Percentiles rank a stretch among this genome's conserved stretches.
These are phyloP conservation scores for Haliclona indistincta DNA, from an alignment of 37 sponge, comb jelly and placozoan species.

Conservation along the genomic window DNA sequence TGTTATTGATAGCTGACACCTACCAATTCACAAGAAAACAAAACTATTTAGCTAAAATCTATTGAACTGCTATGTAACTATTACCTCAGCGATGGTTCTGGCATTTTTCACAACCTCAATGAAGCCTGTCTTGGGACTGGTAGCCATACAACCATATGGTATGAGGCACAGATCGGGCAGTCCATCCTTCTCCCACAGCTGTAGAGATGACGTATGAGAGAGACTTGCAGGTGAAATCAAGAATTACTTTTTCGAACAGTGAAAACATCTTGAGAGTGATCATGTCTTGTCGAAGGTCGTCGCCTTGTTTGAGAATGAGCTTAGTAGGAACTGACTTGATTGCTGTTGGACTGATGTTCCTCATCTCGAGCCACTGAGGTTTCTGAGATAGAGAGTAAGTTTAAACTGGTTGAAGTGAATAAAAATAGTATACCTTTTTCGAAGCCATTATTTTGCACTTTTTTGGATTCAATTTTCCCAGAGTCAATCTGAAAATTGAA, in stretches of 20 bases:
- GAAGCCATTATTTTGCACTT: conserved; percentile 33
- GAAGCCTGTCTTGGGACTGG: conserved; percentile 83
- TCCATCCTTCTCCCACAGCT: conserved; percentile 75
- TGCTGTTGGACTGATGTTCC: conserved; percentile 38
- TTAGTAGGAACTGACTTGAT: conserved; percentile 16
- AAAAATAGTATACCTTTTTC: conserved; percentile 13
- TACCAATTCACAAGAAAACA: background rate
- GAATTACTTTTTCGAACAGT: conserved; percentile 54
- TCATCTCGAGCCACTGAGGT: conserved; percentile 66
- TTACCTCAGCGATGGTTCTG: conserved; percentile 66
- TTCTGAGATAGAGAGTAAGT: conserved; percentile 10
- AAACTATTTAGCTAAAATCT: too few species aligned
- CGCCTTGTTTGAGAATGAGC: conserved; percentile 64
- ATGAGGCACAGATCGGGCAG: conserved; percentile 74
- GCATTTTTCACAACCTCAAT: conserved; percentile 89
- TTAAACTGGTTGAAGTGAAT: background rate
- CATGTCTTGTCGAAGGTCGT: conserved; percentile 73
- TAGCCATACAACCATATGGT: conserved; percentile 93
- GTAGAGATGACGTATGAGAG: too few species aligned
- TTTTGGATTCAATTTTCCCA: conserved; percentile 26
- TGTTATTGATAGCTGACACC: conserved; percentile 65
- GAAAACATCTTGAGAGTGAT: conserved; percentile 58
- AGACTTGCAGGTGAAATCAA: too few species aligned
- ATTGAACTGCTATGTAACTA: background rate
- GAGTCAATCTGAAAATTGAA: conserved; percentile 11